Conservation (phyloP, 2,797 vertebrate genomes). For the Premnoplex brunnescens region DNA sequence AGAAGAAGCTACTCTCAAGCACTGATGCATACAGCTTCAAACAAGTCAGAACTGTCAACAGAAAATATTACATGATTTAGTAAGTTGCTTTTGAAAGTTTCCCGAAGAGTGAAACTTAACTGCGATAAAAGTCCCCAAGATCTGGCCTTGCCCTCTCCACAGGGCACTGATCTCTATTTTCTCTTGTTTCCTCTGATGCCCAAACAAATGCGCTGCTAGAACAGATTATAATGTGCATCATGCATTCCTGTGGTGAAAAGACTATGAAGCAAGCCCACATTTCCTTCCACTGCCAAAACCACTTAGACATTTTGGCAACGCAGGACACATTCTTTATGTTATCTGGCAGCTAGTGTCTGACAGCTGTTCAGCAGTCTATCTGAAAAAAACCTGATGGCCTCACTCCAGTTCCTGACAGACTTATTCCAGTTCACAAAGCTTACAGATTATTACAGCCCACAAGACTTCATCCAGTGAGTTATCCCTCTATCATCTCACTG, state of each 20-base stretch:
- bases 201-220: constrained; percentile 36
- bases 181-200: background rate
- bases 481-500: background rate
- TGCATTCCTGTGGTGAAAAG: constrained; percentile 27
- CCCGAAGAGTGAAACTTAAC: background rate
- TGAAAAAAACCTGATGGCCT: constrained; percentile 47
- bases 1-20: background rate
- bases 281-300: constrained; percentile 53
- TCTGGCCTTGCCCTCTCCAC: background rate
- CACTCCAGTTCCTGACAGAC: constrained; percentile 49
- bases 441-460: constrained; percentile 11
- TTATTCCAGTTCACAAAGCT: constrained; percentile 45
- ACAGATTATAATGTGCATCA: constrained; percentile 5
- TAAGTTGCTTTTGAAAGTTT: background rate
- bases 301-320: constrained; percentile 49
- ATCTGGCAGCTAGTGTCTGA: constrained; percentile 65
- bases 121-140: background rate
- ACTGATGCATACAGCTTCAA: background rate
- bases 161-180: background rate
- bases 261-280: constrained; percentile 18
- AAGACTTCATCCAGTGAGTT: background rate
- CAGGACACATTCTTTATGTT: constrained; percentile 60
- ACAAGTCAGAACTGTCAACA: background rate
- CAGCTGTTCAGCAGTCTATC: constrained; percentile 57
- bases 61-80: background rate